Evolutionary conservation across 2,888 invertebrate genomes (phyloP).

Genomic region (Sinhomidia bicolor): DNA sequence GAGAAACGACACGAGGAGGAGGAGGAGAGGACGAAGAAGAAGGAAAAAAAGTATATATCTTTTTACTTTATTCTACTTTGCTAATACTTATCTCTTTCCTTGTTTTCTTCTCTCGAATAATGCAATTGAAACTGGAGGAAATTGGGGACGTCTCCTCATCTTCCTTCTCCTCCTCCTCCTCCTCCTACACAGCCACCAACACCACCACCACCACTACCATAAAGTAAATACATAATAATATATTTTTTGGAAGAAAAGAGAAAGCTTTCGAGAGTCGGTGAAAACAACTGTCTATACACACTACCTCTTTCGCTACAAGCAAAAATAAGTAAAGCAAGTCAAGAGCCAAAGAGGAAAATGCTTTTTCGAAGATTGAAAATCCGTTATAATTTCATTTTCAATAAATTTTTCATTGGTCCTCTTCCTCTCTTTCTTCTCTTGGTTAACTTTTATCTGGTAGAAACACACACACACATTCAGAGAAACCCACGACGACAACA

Average conservation of each 20-base stretch:
- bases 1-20: too few species aligned
- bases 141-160: conserved; percentile 15
- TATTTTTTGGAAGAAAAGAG: too few species aligned
- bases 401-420: conserved; percentile 69
- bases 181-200: too few species aligned
- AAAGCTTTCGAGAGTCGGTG: too few species aligned
- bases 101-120: neutral
- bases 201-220: neutral
- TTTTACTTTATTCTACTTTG: neutral
- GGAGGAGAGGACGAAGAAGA: too few species aligned
- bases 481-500: neutral
- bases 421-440: neutral
- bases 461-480: neutral
- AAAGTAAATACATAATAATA: too few species aligned
- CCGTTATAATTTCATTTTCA: conserved; percentile 63
- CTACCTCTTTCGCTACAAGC: too few species aligned
- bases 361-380: conserved; percentile 70
- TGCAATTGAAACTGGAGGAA: conserved; percentile 4
- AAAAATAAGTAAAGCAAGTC: neutral
- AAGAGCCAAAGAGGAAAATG: conserved; percentile 24
- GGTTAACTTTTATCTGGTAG: neutral
- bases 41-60: too few species aligned
- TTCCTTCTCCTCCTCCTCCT: too few species aligned
- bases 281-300: too few species aligned
- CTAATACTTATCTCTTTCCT: neutral